A percentile compares a stretch with the other conserved stretches of the same genome.
phyloP scores from a whole-genome alignment of 2,888 invertebrate genomes.

The Cabera pusaria region DNA sequence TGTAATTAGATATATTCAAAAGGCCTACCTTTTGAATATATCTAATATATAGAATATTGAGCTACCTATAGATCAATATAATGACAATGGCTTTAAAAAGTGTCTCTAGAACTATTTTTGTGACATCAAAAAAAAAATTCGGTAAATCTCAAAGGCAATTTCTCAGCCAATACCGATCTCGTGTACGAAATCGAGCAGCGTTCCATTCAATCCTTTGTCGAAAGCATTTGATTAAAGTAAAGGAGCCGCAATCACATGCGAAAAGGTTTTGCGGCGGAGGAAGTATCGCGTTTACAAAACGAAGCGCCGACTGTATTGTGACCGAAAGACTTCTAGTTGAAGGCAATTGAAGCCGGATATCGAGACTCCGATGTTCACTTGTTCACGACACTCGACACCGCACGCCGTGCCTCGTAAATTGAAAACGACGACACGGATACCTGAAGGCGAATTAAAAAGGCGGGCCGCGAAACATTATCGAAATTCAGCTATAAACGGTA shows the following conservation, averaged over 20 bases:
- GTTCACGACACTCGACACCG: constrained; percentile 58
- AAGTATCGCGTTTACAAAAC: constrained; percentile 83
- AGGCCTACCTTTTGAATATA: too few species aligned
- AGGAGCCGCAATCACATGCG: constrained; percentile 77
- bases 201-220: constrained; percentile 81
- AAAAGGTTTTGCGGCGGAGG: constrained; percentile 69
- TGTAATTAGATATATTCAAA: too few species aligned
- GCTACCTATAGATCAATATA: too few species aligned
- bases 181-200: constrained; percentile 71
- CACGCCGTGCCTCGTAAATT: constrained; percentile 42
- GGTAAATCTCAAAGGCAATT: constrained; percentile 64
- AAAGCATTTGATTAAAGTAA: constrained; percentile 80
- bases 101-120: too few species aligned
- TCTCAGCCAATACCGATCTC: constrained; percentile 73
- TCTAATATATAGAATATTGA: too few species aligned
- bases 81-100: too few species aligned
- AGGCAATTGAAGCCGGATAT: constrained; percentile 67
- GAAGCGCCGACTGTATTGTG: constrained; percentile 75
- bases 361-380: constrained; percentile 55
- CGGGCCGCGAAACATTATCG: constrained; percentile 31
- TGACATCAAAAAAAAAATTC: constrained; percentile 64
- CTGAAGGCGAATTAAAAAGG: constrained; percentile 49
- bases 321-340: constrained; percentile 55
- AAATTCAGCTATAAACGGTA: constrained; percentile 31
- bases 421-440: constrained; percentile 57